Base-by-base conservation (phyloP, 2,888 invertebrate genomes). In the Drosophila demipolita region DNA sequence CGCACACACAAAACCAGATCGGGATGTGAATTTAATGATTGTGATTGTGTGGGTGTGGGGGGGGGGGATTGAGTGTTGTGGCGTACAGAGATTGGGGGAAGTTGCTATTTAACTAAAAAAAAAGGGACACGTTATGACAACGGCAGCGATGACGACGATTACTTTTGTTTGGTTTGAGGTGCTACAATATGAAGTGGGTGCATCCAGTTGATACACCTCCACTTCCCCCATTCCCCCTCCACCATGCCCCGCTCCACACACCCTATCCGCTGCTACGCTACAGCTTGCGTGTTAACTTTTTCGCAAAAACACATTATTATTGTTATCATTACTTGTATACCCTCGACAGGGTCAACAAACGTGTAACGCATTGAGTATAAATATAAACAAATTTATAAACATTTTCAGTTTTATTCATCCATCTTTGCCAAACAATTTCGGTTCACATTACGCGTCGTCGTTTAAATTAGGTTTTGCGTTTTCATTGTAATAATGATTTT, bases 1-100 rank as follows among this genome's bases (percentile, higher is more conserved):
- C 76, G 84, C 83, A 86, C 70, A 55, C 63, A 69, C 74, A 60
- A 38, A 60, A 60, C 32, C 50, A 64, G 50, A 64, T 60, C 38
- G 42, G 53, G 32, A 23, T 23, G 59, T 49, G n/a, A 35, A 40
- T 33, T 50, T 45, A 26, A n/a, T 40, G 49, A 35, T 6, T 20
- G n/a, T 23, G 20, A 32, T 8, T 17, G 0, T 32, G 23, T 32
- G 42, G 38, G 23, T 26, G n/a, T 8, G 35, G 36, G 1, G 23
- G 9, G 2, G 4, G 29, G 15, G 29, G 6, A 6, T 29, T 6
- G 5, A 3, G 17, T 15, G 1, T 15, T 36, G 2, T 36, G 38
- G 17, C 17, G 17, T 38, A 8, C 17, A 38, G 45, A 3, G 50
- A 11, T 36, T 38, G 32, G 26, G 11, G 35, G 20, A 5, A 5